Evolutionary conservation across 2,888 invertebrate genomes (phyloP), one percentile per base, ranked within the genome.

Genomic region (Ophioninae sp.): DNA sequence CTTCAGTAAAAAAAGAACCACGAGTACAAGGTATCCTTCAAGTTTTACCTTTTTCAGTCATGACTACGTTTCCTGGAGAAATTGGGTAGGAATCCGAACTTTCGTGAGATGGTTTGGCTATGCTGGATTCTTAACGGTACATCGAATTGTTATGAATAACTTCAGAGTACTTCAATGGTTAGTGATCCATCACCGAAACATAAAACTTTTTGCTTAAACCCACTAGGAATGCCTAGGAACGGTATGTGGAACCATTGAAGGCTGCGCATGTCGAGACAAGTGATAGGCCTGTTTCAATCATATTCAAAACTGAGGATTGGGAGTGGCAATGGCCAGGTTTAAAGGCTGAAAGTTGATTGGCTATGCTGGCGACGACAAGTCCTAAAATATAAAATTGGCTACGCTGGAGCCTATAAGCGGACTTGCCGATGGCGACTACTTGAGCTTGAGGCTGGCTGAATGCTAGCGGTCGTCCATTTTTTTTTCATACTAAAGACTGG

Each of bases 1-100:
- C 21, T 65, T 20, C 30, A 56, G 50, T 83, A 41, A 69, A 79
- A 69, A 80, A 78, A 81, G 75, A 75, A 73, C 10, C n/a, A 37
- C 61, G 5, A 23, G 21, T 57, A 17, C 30, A 8, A 72, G 61
- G 44, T 75, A 79, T 75, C 30, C 44, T 50, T 41, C 23, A 61
- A 76, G 37, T 68, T 72, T 59, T 64, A 8, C 62, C 6, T 44
- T 64, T 20, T 62, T 13, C 23, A 10, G 20, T 20, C 30, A 62
- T 50, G 10, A 30, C 7, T 62, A n/a, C 8, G 59, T 21, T 57
- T 72, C 21, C n/a, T 1, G 10, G n/a, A 56, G 30, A 37, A 50
- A 57, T 62, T 74, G 44, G 21, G 20, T 20, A 59, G 59, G 3
- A 50, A 50, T 50, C 13, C 3, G 50, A 10, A 50, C 17, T 13